Evolutionary conservation across 2,888 invertebrate genomes (phyloP), one percentile per base, ranked within the genome.

Genomic region (Scelioninae gen. 1): DNA sequence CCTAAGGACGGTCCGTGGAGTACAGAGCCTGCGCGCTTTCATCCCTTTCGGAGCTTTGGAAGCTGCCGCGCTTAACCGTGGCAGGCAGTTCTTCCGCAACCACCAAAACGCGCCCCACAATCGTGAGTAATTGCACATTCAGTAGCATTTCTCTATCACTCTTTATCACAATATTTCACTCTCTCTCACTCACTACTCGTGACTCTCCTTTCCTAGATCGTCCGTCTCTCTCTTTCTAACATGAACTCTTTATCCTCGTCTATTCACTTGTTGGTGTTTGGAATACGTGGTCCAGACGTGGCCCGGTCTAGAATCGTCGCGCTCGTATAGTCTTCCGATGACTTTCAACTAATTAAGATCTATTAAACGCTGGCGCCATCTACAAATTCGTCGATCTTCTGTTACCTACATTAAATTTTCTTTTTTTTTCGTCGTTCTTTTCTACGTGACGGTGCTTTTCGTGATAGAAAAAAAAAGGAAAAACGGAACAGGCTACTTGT

Each of bases 51-150:
- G 88, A 88, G 89, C 87, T 81, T 85, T 71, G 86, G 86, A 88
- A 86, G 86, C 88, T 88, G 88, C 87, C 87, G 87, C 87, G 88
- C 87, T 90, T 89, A 88, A 85, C 87, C 87, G 87, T 85, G 87
- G 86, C 85, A 87, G 90, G 86, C 91, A 92, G 92, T 92, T 90
- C 91, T 90, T 90, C 92, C 91, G 92, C 90, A 91, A 86, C 89
- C 91, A 88, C 88, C 90, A 90, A 90, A 88, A 90, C 92, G 91
- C 89, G 90, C 88, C 90, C 86, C 90, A 90, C 90, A 91, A 91
- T 90, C 89, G 92, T 92, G 90, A 92, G 92, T 92, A 91, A 84
- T 89, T 86, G 79, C 84, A 86, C 69, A 82, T 71, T 85, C 62
- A 71, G 45, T 79, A 55, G 60, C 72, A 53, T 74, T 13, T 74